Percentiles rank a stretch among this genome's conserved stretches.
phyloP scores from a whole-genome alignment of 2,113 vertebrate species.

The Symphodus melops region DNA sequence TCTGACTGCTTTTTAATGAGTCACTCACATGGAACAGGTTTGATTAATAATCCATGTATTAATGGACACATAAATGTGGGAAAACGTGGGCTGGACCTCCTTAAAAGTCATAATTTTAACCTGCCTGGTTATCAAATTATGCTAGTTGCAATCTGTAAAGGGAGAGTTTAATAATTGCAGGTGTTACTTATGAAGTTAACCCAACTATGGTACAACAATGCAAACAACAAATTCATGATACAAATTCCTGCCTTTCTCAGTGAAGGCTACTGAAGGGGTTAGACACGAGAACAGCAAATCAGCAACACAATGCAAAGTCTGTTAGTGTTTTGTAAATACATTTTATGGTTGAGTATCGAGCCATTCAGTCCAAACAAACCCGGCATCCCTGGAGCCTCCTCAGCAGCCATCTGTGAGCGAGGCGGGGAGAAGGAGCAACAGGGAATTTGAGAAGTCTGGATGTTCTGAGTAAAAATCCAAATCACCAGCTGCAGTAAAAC shows the following conservation, averaged over 20 bases:
- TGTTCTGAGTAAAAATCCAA: conserved; percentile 74
- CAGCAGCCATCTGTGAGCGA: conserved; percentile 60
- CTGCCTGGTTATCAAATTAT: conserved; percentile 15
- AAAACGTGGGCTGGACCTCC: conserved; percentile 12
- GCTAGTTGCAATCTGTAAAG: conserved; percentile 14
- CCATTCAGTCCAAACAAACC: conserved; percentile 13
- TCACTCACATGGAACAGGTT: conserved; percentile 51
- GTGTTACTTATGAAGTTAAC: neutral
- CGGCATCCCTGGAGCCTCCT: conserved; percentile 60
- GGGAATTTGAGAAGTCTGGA: conserved; percentile 56
- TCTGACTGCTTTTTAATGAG: conserved; percentile 52
- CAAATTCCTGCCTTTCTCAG: neutral
- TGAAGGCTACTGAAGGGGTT: conserved; percentile 9
- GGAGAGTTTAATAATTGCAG: conserved; percentile 29
- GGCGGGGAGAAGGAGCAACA: conserved; percentile 49
- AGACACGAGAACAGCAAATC: conserved; percentile 4
- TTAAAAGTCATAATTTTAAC: conserved; percentile 30
- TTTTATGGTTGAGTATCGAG: conserved; percentile 33
- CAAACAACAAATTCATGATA: neutral
- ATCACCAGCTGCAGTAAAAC: conserved; percentile 55
- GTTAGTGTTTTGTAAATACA: conserved; percentile 45
- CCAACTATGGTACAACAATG: neutral
- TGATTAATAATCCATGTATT: conserved; percentile 59
- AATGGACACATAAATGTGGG: conserved; percentile 22
- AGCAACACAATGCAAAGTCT: conserved; percentile 26